A percentile compares a stretch with the other conserved stretches of the same genome.
These are phyloP conservation scores for Oreochromis spilurus DNA, from an alignment of 2,113 vertebrate genomes.

Conservation along the genomic window DNA sequence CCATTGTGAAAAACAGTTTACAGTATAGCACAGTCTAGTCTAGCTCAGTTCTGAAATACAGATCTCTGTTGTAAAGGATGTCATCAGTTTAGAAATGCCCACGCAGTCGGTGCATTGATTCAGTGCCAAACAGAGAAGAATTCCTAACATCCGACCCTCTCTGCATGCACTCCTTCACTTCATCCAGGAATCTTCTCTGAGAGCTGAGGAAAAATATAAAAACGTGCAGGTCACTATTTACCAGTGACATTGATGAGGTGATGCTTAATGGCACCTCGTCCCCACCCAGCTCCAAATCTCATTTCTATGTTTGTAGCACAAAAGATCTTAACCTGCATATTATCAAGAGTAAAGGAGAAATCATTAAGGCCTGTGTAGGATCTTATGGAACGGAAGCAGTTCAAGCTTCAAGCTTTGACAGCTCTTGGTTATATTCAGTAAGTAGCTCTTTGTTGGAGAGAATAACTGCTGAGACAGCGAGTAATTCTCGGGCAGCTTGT, in stretches of 20 bases:
- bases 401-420: too few species aligned
- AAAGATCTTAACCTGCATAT: background rate
- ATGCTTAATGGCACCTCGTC: background rate
- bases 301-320: background rate
- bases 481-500: background rate
- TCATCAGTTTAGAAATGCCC: background rate
- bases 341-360: background rate
- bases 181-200: background rate
- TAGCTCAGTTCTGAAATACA: background rate
- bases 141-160: background rate
- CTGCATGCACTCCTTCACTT: background rate
- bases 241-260: background rate
- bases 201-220: background rate
- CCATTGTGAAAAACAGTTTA: background rate
- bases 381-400: background rate
- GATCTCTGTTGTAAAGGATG: background rate
- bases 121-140: background rate
- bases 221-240: background rate
- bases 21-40: background rate
- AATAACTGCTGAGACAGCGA: background rate
- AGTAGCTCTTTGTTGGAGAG: background rate
- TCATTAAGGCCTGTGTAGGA: background rate
- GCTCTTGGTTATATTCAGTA: background rate
- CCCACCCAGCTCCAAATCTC: background rate
- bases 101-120: background rate